These are phyloP conservation scores for Catharus minimus DNA, from an alignment of 2,113 vertebrate genomes.

Conservation along the genomic window DNA sequence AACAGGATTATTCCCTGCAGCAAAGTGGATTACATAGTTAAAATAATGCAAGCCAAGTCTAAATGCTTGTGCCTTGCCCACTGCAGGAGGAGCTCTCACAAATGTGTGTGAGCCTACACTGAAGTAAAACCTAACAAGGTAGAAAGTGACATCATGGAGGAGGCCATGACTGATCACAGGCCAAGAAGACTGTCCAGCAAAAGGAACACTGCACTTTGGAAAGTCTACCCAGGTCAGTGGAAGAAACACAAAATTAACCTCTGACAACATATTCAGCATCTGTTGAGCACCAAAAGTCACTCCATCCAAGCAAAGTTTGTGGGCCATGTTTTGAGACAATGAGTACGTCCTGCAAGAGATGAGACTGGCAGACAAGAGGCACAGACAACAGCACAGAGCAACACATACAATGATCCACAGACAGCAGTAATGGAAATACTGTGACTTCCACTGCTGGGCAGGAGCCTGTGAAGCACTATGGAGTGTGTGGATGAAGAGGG, in stretches of 20 bases:
- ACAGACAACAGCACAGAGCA: neutral
- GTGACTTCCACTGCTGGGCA: neutral
- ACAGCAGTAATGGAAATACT: rapidly evolving
- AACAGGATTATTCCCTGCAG: constrained; percentile 13
- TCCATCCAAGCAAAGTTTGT: neutral
- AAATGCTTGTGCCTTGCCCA: neutral
- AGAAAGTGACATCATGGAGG: neutral
- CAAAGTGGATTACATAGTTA: neutral
- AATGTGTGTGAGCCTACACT: neutral
- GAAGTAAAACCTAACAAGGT: neutral
- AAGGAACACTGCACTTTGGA: neutral
- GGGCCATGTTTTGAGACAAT: neutral
- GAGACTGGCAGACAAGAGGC: neutral
- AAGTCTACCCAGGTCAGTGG: neutral
- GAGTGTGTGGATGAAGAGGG: neutral
- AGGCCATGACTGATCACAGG: neutral
- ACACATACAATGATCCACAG: rapidly evolving
- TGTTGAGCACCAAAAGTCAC: neutral
- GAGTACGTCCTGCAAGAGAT: neutral
- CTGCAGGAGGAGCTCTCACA: neutral
- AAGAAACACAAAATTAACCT: neutral
- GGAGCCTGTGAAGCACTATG: neutral
- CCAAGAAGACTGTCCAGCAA: neutral
- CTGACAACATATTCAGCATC: neutral
- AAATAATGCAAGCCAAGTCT: neutral